Evolutionary conservation across 1,140 invertebrate genomes (phyloP), one percentile per base, ranked within the genome.

Genomic region (Scylla paramamosain): DNA sequence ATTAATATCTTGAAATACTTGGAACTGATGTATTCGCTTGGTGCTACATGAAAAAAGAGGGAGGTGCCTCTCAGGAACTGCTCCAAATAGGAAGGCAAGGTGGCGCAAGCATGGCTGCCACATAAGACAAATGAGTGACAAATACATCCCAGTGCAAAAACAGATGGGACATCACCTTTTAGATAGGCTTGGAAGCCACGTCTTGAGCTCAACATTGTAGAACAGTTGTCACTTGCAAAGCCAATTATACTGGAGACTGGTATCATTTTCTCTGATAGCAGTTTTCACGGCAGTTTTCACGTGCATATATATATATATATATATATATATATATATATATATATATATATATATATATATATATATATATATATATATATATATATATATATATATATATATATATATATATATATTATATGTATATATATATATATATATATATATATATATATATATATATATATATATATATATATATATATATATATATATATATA

Each of bases 171-270:
- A 93, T 87, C 59, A 39, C 48, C 59, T 32, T 93, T 93, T 7
- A 87, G 28, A 16, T 29, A 29, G 20, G 83, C 84, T 46, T 93
- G 83, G 32, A 93, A 93, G 16, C 84, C 93, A 46, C 52, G 87
- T 20, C 32, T 86, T 25, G 45, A 39, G 25, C 84, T 39, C 20
- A 93, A 67, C 46, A 95, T 95, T 12, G 88, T 93, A 77, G 95
- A 91, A 31, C 91, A 95, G 86, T 87, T 93, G 48, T 93, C 94
- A 87, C 87, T 90, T 32, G 52, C 84, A 93, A 94, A 93, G 20
- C 96, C 96, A 94, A 96, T 92, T 77, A 95, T 91, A 52, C 95
- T 96, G 25, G 95, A 28, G 20, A 95, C 31, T 67, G 96, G 94
- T 29, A 95, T 95, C n/a, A 92, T 83, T 87, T 92, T 91, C 20